Base-by-base conservation (phyloP, 2,888 invertebrate genomes). In the Pristionchus exspectatus region DNA sequence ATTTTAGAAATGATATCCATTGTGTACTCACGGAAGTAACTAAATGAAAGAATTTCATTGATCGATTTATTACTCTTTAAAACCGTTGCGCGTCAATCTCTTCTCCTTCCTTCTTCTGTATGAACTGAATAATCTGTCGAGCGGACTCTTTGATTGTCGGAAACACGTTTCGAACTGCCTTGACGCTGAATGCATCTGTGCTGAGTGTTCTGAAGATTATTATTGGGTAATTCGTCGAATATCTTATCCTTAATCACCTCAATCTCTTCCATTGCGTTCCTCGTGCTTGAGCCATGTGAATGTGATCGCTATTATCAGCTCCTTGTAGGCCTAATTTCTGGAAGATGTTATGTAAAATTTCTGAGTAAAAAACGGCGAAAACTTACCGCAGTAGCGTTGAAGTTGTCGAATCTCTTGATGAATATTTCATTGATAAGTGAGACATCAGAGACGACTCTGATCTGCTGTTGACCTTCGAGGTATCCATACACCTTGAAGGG, bases 231-330 rank as follows among this genome's bases (percentile, higher is more conserved):
- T 27, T 3, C 21, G 33, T 30, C 7, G 24, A 10, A 12, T 21
- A n/a, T n/a, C n/a, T n/a, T n/a, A n/a, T 14, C 1, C 27, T 69
- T 9, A 7, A 0, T 50, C 44, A 72, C 74, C 74, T 77, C 24
- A 96, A 95, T 24, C 96, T 94, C 93, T 96, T 96, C 96, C 96
- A 96, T n/a, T 96, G 93, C 27, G 95, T 94, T 14, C 96, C 96
- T 7, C 95, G 93, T 1, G 91, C 95, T 92, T 94, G 93, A 90
- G 96, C 95, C 92, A 96, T 94, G 91, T 95, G 95, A 93, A 87
- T 87, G 16, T 89, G 72, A 10, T 92, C 92, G 10, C 91, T 92
- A 18, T 90, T 90, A 54, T 94, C 93, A 38, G 94, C 87, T 16
- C 92, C 92, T 33, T 90, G 87, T 30, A 69, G 12, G 3, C 30